Evolutionary conservation across 2,888 invertebrate genomes (phyloP).

Genomic region (Rhabditoides inermis): DNA sequence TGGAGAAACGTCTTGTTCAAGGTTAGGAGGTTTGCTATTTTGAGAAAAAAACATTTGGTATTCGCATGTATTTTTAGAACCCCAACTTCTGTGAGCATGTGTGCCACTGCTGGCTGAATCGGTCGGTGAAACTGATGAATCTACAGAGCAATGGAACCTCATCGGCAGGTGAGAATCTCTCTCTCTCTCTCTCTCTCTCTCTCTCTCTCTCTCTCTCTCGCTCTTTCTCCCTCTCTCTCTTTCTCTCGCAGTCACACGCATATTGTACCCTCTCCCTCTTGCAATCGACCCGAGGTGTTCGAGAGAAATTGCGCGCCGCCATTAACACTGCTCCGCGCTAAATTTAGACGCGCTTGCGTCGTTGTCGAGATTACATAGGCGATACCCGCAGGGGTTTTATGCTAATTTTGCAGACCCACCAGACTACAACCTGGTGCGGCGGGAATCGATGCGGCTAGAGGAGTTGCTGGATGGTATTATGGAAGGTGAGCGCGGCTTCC

Average conservation of each 20-base stretch:
- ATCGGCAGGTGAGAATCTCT: not conserved
- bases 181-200: not conserved
- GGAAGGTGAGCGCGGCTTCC: too few relatives aligned
- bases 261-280: too few relatives aligned
- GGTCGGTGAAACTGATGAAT: conserved; percentile 7
- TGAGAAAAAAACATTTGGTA: not conserved
- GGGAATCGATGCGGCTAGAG: conserved; percentile 10
- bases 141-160: not conserved
- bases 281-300: too few relatives aligned
- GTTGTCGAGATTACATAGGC: too few relatives aligned
- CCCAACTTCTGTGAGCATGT: conserved; percentile 39
- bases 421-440: conserved; percentile 9
- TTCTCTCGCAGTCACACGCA: too few relatives aligned
- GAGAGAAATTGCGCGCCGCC: too few relatives aligned
- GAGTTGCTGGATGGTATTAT: conserved; percentile 13
- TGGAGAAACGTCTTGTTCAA: conserved; percentile 13
- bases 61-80: conserved; percentile 9
- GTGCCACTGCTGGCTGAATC: conserved; percentile 25
- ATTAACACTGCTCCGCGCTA: too few relatives aligned
- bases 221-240: not conserved
- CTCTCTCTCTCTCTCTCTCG: not conserved
- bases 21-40: not conserved
- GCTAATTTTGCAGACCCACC: conserved; percentile 8
- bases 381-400: too few relatives aligned
- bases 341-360: too few relatives aligned